Percentiles rank a stretch among this genome's conserved stretches.
phyloP scores from a whole-genome alignment of 2,797 vertebrate species.

The Austrolebias charrua region DNA sequence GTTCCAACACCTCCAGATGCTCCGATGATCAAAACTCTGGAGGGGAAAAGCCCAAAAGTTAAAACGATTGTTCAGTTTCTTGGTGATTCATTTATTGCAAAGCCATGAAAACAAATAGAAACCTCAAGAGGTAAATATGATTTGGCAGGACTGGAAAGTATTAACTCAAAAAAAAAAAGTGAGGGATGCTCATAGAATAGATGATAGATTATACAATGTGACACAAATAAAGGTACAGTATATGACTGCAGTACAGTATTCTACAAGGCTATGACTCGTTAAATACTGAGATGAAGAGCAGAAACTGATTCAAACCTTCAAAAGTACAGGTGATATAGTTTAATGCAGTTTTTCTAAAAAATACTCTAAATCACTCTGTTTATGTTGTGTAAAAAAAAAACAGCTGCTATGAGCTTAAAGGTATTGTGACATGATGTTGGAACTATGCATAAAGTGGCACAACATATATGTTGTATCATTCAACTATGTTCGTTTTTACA shows the following conservation, averaged over 20 bases:
- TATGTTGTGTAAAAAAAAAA: neutral
- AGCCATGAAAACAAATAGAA: conserved; percentile 21
- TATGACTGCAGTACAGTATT: too few relatives aligned
- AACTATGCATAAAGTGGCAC: too few relatives aligned
- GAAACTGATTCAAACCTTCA: neutral
- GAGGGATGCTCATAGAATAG: neutral
- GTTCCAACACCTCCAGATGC: conserved; percentile 93
- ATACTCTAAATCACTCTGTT: neutral
- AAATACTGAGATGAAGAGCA: neutral
- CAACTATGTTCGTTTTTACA: too few relatives aligned
- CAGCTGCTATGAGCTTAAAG: neutral
- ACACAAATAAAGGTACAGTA: too few relatives aligned
- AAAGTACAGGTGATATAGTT: too few relatives aligned
- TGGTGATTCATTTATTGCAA: conserved; percentile 22
- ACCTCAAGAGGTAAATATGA: conserved; percentile 1
- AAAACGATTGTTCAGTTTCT: conserved; percentile 40
- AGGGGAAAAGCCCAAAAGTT: conserved; percentile 29
- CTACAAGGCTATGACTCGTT: too few relatives aligned
- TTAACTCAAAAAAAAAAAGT: neutral
- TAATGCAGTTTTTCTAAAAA: too few relatives aligned
- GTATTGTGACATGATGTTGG: too few relatives aligned
- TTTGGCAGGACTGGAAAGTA: conserved; percentile 24
- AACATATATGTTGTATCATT: too few relatives aligned
- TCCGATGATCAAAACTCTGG: conserved; percentile 90
- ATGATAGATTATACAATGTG: neutral